Conservation (phyloP, 2,888 invertebrate genomes). For the Amaurobius ferox region DNA sequence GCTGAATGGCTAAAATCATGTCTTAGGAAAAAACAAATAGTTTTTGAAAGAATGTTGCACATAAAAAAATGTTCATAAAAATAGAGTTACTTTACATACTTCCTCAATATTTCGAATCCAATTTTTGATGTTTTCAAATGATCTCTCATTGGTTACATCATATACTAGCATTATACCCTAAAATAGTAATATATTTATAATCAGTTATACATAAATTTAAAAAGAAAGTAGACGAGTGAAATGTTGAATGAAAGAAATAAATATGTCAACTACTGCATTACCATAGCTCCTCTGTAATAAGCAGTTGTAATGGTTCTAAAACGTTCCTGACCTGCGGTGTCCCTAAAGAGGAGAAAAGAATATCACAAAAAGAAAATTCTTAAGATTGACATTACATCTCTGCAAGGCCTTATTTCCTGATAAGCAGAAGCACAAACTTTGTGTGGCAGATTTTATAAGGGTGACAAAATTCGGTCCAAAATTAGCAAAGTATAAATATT, state of each 20-base stretch:
- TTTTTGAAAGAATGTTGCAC: no score
- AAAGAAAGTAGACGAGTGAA: not conserved
- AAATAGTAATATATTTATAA: conserved; percentile 59
- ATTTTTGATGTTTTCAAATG: conserved; percentile 99
- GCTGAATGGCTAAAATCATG: no score
- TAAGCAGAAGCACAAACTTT: no score
- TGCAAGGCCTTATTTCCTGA: not conserved
- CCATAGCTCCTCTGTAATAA: conserved; percentile 99
- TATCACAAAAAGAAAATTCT: not conserved
- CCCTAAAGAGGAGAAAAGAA: conserved; percentile 82
- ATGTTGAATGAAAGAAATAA: not conserved
- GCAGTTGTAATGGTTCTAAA: conserved; percentile 99
- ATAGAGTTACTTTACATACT: conserved; percentile 75
- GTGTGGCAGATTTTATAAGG: no score
- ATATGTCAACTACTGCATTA: conserved; percentile 69
- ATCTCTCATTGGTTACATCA: conserved; percentile 99
- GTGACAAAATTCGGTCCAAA: not conserved
- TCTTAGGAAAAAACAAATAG: no score
- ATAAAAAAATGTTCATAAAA: not conserved
- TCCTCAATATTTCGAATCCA: conserved; percentile 99
- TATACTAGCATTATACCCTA: conserved; percentile 98
- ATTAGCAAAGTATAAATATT: no score
- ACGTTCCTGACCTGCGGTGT: conserved; percentile 98
- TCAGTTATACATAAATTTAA: not conserved
- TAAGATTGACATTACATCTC: not conserved